Conservation (phyloP, 1,140 invertebrate species). For the Hycleus cichorii region DNA sequence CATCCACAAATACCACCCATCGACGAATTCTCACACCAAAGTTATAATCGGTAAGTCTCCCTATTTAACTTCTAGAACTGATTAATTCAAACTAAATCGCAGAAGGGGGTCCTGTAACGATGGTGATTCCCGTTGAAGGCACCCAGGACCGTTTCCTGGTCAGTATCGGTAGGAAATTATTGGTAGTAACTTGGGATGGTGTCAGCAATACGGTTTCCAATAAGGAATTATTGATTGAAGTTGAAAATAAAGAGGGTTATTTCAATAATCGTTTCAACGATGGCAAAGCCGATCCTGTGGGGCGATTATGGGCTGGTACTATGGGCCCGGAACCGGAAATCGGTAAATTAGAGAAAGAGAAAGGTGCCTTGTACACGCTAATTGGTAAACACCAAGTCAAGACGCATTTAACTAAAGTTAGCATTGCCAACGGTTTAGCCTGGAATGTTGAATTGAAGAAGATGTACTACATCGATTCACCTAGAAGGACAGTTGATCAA, state of each 20-base stretch:
- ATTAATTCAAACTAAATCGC: constrained; percentile 37
- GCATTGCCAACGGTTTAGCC: constrained; percentile 71
- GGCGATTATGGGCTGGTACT: constrained; percentile 56
- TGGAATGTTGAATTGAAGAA: constrained; percentile 61
- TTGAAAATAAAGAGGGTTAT: constrained; percentile 16
- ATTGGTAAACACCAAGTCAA: constrained; percentile 15
- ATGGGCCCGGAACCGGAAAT: constrained; percentile 17
- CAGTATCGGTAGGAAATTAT: constrained; percentile 50
- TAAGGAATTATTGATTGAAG: constrained; percentile 18
- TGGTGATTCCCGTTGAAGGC: constrained; percentile 57
- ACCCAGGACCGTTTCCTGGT: constrained; percentile 53
- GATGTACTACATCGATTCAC: constrained; percentile 70
- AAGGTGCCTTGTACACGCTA: constrained; percentile 25
- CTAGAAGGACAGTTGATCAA: constrained; percentile 53
- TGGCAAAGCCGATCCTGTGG: constrained; percentile 71
- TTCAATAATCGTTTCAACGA: constrained; percentile 67
- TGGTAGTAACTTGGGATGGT: constrained; percentile 58
- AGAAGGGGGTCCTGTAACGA: constrained; percentile 42
- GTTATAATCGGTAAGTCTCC: constrained; percentile 19
- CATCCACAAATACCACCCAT: constrained; percentile 35
- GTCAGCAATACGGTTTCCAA: constrained; percentile 18
- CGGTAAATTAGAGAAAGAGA: constrained; percentile 12
- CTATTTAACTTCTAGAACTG: neutral
- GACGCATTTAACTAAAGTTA: constrained; percentile 43
- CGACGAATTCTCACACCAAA: constrained; percentile 16